Conservation (phyloP, 2,113 vertebrate species). For the Setophaga kirtlandii region DNA sequence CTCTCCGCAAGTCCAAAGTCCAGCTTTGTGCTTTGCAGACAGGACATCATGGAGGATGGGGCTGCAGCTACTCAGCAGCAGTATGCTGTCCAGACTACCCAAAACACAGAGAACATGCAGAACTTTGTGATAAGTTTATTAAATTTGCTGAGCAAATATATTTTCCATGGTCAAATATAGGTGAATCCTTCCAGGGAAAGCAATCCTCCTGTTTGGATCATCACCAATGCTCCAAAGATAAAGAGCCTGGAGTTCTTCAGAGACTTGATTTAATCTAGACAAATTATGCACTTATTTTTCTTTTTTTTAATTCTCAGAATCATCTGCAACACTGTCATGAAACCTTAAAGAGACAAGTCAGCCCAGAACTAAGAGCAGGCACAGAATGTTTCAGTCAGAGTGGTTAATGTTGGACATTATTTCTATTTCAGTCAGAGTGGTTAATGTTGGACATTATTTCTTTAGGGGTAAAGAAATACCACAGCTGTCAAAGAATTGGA, state of each 20-base stretch:
- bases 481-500: background rate
- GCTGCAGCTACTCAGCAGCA: background rate
- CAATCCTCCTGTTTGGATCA: slow-evolving; percentile 32
- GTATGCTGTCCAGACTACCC: slow-evolving; percentile 28
- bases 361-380: background rate
- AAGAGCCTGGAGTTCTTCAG: slow-evolving; percentile 52
- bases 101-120: background rate
- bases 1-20: background rate
- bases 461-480: background rate
- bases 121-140: slow-evolving; percentile 24
- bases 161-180: slow-evolving; percentile 38
- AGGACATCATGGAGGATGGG: background rate
- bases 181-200: slow-evolving; percentile 34
- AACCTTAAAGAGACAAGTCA: background rate
- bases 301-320: background rate
- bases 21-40: background rate
- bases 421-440: background rate
- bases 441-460: background rate
- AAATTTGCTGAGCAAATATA: slow-evolving; percentile 40
- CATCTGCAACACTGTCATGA: background rate
- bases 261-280: slow-evolving; percentile 35
- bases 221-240: background rate
- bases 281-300: background rate
- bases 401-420: background rate
- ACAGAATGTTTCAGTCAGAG: background rate